A percentile compares a stretch with the other conserved stretches of the same genome.
phyloP scores from a whole-genome alignment of 2,888 invertebrate species.

The Parnassius orleans region DNA sequence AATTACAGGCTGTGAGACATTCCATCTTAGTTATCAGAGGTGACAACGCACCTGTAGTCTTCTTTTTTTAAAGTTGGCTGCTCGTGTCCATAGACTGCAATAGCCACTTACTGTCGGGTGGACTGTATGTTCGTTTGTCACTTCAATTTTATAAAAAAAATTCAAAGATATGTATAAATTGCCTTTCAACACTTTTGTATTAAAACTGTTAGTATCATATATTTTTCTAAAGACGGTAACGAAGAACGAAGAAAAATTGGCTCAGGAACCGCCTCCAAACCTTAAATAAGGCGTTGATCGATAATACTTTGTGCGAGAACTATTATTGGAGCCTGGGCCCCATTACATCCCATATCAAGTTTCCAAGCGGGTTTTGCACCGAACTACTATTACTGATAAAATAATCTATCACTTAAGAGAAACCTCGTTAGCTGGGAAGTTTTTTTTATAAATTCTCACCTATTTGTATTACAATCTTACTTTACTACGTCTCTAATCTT shows the following conservation, averaged over 20 bases:
- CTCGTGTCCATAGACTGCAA: too few species aligned
- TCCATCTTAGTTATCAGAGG: too few species aligned
- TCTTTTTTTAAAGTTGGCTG: too few species aligned
- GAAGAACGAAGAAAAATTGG: conserved; percentile 17
- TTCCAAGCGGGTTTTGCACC: conserved; percentile 22
- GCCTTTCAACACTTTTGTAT: conserved; percentile 2
- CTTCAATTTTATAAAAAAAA: too few species aligned
- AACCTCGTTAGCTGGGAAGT: conserved; percentile 16
- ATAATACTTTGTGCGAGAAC: conserved; percentile 26
- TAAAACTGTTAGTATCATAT: conserved; percentile 4
- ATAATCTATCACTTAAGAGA: conserved; percentile 20
- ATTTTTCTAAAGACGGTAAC: conserved; percentile 6
- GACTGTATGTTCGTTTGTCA: too few species aligned
- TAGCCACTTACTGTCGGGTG: too few species aligned
- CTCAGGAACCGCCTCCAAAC: conserved; percentile 13
- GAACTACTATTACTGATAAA: conserved; percentile 24
- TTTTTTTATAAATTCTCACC: conserved; percentile 4
- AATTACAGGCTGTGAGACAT: too few species aligned
- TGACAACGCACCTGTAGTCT: too few species aligned
- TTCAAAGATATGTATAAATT: too few species aligned
- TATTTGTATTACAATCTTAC: not conserved
- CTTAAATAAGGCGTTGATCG: conserved; percentile 26
- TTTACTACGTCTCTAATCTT: too few species aligned
- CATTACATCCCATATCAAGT: conserved; percentile 26
- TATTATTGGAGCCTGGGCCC: conserved; percentile 24